phyloP scores from a whole-genome alignment of 2,888 invertebrate species.

The Priocnemis perturbator region DNA sequence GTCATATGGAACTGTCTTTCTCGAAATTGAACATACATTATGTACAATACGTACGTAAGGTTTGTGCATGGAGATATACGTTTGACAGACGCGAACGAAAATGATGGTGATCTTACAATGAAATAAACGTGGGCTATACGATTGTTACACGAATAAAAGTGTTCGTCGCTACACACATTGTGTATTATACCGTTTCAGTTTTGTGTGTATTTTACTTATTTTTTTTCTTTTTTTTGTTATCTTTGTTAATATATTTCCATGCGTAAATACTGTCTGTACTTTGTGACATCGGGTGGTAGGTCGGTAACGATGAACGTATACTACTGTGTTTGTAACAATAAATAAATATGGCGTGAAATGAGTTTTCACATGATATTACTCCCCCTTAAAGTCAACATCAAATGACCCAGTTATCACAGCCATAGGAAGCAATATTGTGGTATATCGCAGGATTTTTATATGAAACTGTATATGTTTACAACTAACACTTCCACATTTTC shows the following conservation, averaged over 20 bases:
- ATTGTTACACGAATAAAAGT: too few species aligned
- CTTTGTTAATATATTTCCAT: constrained; percentile 5
- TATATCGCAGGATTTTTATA: constrained; percentile 48
- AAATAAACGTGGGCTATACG: too few species aligned
- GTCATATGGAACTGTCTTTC: too few species aligned
- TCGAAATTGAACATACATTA: too few species aligned
- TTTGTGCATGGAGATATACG: background rate
- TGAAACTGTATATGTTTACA: too few species aligned
- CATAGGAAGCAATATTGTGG: constrained; percentile 73
- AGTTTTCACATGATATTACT: constrained; percentile 73
- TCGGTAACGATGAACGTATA: constrained; percentile 39
- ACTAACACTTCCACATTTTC: too few species aligned
- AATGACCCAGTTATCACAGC: constrained; percentile 72
- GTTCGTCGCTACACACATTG: too few species aligned
- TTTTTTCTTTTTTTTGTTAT: too few species aligned
- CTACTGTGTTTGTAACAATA: constrained; percentile 50
- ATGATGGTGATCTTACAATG: too few species aligned
- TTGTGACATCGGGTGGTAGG: constrained; percentile 31
- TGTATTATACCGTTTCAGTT: too few species aligned
- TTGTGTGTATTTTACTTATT: too few species aligned
- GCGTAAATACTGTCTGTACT: constrained; percentile 19
- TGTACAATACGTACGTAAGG: background rate
- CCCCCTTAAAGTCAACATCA: constrained; percentile 74
- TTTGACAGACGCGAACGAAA: background rate
- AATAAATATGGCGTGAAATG: constrained; percentile 71